These are phyloP conservation scores for Bombus fervidus DNA, from an alignment of 1,140 invertebrate genomes.

Conservation along the genomic window DNA sequence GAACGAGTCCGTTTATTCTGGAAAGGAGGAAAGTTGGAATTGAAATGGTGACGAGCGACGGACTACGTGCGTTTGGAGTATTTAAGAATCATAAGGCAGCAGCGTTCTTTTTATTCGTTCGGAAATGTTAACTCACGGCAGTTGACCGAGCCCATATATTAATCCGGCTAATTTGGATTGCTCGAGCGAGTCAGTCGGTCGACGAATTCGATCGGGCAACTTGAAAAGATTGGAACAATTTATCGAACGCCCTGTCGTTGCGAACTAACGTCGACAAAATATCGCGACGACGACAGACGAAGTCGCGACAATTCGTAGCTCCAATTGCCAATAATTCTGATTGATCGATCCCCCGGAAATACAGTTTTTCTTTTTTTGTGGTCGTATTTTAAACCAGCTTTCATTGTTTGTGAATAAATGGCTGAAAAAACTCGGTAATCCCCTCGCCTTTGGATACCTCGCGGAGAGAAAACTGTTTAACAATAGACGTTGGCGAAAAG, in stretches of 20 bases:
- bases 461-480: neutral
- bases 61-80: neutral
- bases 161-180: slow-evolving; percentile 1
- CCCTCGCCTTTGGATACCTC: neutral
- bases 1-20: neutral
- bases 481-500: neutral
- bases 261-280: neutral
- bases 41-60: too few species aligned
- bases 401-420: neutral
- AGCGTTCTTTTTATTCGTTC: neutral
- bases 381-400: too few species aligned
- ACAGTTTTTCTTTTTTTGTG: too few species aligned
- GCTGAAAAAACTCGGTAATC: neutral
- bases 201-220: slow-evolving; percentile 19
- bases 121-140: neutral
- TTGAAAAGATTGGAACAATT: slow-evolving; percentile 8
- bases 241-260: neutral
- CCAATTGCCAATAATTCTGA: neutral
- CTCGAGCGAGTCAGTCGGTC: neutral
- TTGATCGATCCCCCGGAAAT: neutral
- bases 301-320: neutral
- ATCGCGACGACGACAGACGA: neutral
- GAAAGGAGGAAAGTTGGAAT: neutral
- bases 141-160: neutral
- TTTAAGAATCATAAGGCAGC: neutral